Percentiles rank a stretch among this genome's conserved stretches.
Conservation (phyloP, 2,888 invertebrate species). For the Timema podura region DNA sequence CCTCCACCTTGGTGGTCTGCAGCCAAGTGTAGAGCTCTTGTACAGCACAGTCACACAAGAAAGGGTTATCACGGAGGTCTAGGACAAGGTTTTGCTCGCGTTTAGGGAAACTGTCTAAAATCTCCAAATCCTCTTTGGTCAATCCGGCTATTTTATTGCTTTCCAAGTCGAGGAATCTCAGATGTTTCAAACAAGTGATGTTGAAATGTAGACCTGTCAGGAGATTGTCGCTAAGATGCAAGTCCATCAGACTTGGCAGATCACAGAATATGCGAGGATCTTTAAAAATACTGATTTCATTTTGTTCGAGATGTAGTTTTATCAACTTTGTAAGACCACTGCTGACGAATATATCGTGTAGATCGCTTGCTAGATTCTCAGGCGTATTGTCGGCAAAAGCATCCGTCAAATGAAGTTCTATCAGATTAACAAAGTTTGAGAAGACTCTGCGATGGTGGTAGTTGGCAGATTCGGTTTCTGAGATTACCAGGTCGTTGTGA, state of each 20-base stretch:
- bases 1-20: conserved; percentile 54
- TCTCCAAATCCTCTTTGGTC: conserved; percentile 51
- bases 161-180: conserved; percentile 65
- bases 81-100: conserved; percentile 51
- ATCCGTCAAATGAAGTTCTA: conserved; percentile 66
- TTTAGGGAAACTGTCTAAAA: conserved; percentile 54
- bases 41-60: conserved; percentile 63
- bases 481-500: conserved; percentile 64
- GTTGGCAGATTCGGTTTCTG: conserved; percentile 50
- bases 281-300: conserved; percentile 63
- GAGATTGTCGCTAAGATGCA: conserved; percentile 65
- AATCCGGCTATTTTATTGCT: conserved; percentile 60
- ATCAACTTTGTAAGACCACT: conserved; percentile 60
- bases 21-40: conserved; percentile 61
- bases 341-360: conserved; percentile 68
- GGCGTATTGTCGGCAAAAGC: conserved; percentile 65
- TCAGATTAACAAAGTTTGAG: conserved; percentile 64
- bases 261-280: conserved; percentile 67
- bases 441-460: conserved; percentile 64
- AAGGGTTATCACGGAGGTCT: conserved; percentile 63
- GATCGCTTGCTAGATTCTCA: conserved; percentile 57
- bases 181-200: conserved; percentile 59
- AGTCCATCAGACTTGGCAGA: conserved; percentile 59
- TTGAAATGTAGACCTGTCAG: conserved; percentile 61
- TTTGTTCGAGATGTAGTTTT: conserved; percentile 71